Evolutionary conservation across 35 echinoderm and acorn worm species (phyloP), one percentile per base, ranked within the genome.

Genomic region (Holothuria glaberrima): DNA sequence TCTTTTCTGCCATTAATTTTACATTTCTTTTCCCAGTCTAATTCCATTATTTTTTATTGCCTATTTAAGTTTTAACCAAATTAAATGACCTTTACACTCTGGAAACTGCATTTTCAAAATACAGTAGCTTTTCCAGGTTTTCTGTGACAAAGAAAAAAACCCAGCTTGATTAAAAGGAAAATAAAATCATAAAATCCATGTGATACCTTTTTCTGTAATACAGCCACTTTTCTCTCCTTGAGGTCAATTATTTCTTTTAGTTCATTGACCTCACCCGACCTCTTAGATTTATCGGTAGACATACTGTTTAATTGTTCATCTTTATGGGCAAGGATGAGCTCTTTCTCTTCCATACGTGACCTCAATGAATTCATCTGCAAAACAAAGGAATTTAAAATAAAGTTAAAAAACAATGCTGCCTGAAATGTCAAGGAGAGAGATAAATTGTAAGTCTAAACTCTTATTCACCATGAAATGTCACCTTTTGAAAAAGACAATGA

Each of bases 171-270:
- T 2, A 68, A 68, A 68, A 26, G n/a, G 64, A 68, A 68, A 68
- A 68, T 20, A 68, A 9, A 68, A 68, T 68, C 64, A 68, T 14
- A 20, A 68, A 68, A 68, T 26, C 1, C 19, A 68, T 26, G 64
- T 68, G n/a, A 68, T 76, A 94, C 95, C 95, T 97, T 97, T 58
- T 91, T 86, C 68, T 97, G 95, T 16, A 97, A 88, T 24, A 94
- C 92, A 65, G 36, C 82, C 6, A 91, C 88, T 56, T 90, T 93
- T n/a, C 92, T 52, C 19, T 94, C 92, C 50, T 97, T 97, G 20
- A 94, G 89, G 35, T 97, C 95, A 29, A 94, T 60, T 84, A 97
- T 94, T 83, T 97, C 95, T 21, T 88, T 58, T 3, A 97, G 84
- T 80, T 97, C 95, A 29, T 63, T 76, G 64, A 89, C 89, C 72